phyloP scores from a whole-genome alignment of 2,888 invertebrate species.

The Nycteola revayana region DNA sequence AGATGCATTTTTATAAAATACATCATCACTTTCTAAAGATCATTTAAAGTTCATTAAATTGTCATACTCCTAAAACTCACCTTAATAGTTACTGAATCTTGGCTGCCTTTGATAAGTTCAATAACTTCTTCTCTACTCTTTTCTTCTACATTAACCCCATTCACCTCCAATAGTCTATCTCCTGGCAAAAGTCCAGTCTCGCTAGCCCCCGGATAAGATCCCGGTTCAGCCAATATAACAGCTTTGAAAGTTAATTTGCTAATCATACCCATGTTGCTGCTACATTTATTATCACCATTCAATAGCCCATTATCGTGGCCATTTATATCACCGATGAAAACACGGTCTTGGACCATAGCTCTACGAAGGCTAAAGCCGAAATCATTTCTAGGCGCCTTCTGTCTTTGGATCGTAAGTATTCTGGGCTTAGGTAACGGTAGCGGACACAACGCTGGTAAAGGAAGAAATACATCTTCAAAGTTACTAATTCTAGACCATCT shows the following conservation, averaged over 20 bases:
- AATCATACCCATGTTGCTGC: slow-evolving; percentile 54
- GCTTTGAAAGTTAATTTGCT: slow-evolving; percentile 84
- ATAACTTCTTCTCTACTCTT: slow-evolving; percentile 95
- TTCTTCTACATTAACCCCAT: slow-evolving; percentile 91
- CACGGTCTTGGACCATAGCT: slow-evolving; percentile 90
- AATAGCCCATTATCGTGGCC: slow-evolving; percentile 57
- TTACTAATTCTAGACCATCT: slow-evolving; percentile 89
- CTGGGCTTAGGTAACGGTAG: slow-evolving; percentile 88
- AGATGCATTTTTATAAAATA: too few relatives aligned
- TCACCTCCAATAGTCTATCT: slow-evolving; percentile 95
- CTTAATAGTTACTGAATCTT: slow-evolving; percentile 91
- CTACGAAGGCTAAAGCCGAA: slow-evolving; percentile 96
- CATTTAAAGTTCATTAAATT: too few relatives aligned
- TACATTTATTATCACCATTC: slow-evolving; percentile 67
- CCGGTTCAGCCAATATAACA: slow-evolving; percentile 95
- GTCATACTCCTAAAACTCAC: too few relatives aligned
- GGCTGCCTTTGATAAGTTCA: slow-evolving; percentile 94
- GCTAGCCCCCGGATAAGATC: slow-evolving; percentile 87
- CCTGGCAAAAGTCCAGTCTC: slow-evolving; percentile 96
- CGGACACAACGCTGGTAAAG: slow-evolving; percentile 86
- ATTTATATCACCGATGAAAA: slow-evolving; percentile 65
- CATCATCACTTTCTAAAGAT: too few relatives aligned
- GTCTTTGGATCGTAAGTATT: slow-evolving; percentile 88
- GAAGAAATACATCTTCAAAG: slow-evolving; percentile 88
- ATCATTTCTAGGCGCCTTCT: slow-evolving; percentile 92